A percentile compares a stretch with the other conserved stretches of the same genome.
Evolutionary conservation across 2,113 vertebrate species (phyloP).

Genomic region (Corvus moneduloides): DNA sequence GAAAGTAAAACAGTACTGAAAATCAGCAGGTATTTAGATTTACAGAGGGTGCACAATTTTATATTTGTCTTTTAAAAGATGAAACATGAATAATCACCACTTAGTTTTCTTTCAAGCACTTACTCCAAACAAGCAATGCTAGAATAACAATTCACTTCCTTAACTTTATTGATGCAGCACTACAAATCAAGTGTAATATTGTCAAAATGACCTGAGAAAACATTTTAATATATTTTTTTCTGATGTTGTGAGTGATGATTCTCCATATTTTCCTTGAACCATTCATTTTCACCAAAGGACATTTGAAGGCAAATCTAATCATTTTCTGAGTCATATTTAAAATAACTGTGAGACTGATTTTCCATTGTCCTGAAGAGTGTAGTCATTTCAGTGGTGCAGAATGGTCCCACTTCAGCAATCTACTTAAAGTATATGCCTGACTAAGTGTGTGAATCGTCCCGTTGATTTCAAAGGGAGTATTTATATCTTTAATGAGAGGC

Average conservation of each 20-base stretch:
- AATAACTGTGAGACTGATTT: conserved; percentile 29
- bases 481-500: neutral
- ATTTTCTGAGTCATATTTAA: conserved; percentile 30
- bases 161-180: neutral
- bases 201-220: neutral
- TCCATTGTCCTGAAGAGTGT: neutral
- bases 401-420: conserved; percentile 28
- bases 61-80: neutral
- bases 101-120: neutral
- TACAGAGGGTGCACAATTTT: neutral
- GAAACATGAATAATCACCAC: neutral
- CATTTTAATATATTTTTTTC: neutral
- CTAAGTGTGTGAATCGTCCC: neutral
- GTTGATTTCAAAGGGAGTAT: neutral
- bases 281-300: neutral
- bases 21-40: neutral
- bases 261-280: neutral
- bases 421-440: neutral
- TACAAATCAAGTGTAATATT: neutral
- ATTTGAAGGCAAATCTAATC: neutral
- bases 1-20: neutral
- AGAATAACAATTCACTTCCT: neutral
- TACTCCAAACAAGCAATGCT: neutral
- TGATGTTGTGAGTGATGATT: neutral
- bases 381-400: neutral